Evolutionary conservation across 2,888 invertebrate species (phyloP).

Genomic region (Amiota mariae): DNA sequence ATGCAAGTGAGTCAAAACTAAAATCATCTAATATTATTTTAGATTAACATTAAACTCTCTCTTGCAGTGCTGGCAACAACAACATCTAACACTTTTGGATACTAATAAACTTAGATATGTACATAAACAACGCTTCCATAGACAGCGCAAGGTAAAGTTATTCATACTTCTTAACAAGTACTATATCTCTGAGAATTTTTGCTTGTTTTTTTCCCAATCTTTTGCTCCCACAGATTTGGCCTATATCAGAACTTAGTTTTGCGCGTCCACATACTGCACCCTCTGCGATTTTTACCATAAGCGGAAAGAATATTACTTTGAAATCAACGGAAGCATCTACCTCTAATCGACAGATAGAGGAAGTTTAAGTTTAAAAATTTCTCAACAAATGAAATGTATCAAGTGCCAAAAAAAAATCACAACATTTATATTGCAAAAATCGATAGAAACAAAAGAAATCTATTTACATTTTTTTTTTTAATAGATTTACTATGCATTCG

Average conservation of each 20-base stretch:
- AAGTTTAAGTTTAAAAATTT: too few relatives aligned
- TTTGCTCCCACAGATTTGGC: slow-evolving; percentile 50
- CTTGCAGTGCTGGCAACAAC: slow-evolving; percentile 57
- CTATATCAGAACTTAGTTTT: slow-evolving; percentile 35
- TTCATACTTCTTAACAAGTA: neutral
- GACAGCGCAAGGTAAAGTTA: slow-evolving; percentile 48
- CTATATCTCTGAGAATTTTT: neutral
- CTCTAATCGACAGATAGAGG: too few relatives aligned
- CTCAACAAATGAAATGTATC: too few relatives aligned
- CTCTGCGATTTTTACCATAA: slow-evolving; percentile 48
- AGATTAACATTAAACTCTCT: neutral
- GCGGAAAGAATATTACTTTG: neutral
- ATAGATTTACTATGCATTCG: too few relatives aligned
- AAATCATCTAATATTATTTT: neutral
- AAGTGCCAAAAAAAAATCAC: too few relatives aligned
- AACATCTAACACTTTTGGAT: slow-evolving; percentile 50
- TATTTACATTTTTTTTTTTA: too few relatives aligned
- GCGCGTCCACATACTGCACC: slow-evolving; percentile 61
- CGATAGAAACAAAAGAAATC: too few relatives aligned
- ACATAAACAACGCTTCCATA: slow-evolving; percentile 57
- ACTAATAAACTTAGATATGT: slow-evolving; percentile 53
- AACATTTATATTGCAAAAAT: too few relatives aligned
- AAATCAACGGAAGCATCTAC: too few relatives aligned
- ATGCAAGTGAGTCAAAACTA: slow-evolving; percentile 50
- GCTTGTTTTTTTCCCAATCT: neutral